phyloP scores from a whole-genome alignment of 1,140 invertebrate genomes.

The Drusus annulatus region DNA sequence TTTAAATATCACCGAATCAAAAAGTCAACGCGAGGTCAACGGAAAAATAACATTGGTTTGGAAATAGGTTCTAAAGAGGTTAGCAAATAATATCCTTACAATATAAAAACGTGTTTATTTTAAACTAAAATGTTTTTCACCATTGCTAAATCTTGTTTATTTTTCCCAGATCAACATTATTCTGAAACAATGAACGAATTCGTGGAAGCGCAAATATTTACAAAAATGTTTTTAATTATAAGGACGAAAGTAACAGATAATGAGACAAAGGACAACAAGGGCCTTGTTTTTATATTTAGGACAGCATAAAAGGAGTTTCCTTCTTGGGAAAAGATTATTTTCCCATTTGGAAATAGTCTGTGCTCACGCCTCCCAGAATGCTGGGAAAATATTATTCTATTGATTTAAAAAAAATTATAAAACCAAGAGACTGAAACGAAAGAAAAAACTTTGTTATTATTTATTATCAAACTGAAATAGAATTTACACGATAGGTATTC shows the following conservation, averaged over 20 bases:
- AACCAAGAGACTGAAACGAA: too few species aligned
- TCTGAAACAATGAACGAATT: neutral
- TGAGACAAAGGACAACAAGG: slow-evolving; percentile 3
- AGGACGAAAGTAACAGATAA: slow-evolving; percentile 12
- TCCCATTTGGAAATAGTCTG: slow-evolving; percentile 16
- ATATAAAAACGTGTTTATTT: too few species aligned
- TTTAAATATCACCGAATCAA: too few species aligned
- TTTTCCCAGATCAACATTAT: slow-evolving; percentile 11
- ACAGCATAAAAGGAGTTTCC: slow-evolving; percentile 9
- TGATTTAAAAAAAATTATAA: neutral
- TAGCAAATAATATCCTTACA: too few species aligned
- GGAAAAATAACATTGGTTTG: too few species aligned
- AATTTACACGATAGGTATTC: too few species aligned
- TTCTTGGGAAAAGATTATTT: slow-evolving; percentile 9
- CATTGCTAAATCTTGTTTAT: neutral
- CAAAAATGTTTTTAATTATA: slow-evolving; percentile 1
- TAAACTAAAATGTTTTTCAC: too few species aligned
- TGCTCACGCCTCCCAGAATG: neutral
- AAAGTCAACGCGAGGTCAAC: too few species aligned
- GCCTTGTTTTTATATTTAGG: neutral
- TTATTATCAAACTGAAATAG: too few species aligned
- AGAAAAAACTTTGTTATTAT: too few species aligned
- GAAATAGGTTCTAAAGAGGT: too few species aligned
- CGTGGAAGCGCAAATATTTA: neutral
- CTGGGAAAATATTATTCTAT: neutral